Evolutionary conservation across 2,797 vertebrate species (phyloP), one percentile per base, ranked within the genome.

Genomic region (Gambelia wislizenii): DNA sequence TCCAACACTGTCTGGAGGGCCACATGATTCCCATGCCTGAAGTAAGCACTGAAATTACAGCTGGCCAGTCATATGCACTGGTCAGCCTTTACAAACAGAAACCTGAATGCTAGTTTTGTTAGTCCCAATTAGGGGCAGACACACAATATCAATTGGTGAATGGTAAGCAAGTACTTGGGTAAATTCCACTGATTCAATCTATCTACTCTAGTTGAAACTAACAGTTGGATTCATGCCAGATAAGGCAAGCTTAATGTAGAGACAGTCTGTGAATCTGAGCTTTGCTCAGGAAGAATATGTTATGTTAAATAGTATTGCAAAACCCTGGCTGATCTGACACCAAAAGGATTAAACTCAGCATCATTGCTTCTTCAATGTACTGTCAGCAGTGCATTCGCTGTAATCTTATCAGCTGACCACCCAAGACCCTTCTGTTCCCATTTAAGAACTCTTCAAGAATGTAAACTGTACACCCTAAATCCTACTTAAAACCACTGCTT

Each of bases 351-450:
- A 69, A 61, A 20, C 49, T 47, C 20, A 10, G 10, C 47, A 6
- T 47, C 47, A 64, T 36, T 49, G 36, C 30, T 89, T 75, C 69
- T 81, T 81, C 78, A 36, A 33, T 64, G 25, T 85, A 33, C 54
- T 22, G 47, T 13, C 44, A 25, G 27, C 36, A 33, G 8, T 25
- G 5, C 33, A 33, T 27, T 69, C 12, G 6, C 49, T 25, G 30
- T 18, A 84, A 64, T 49, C 56, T 89, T 90, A 79, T 75, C 22
- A 1, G 56, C 12, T 89, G 94, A 96, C 95, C 96, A 95, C 95
- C 78, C 88, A 86, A 54, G 25, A 30, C 33, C n/a, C 42, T 33
- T 39, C 67, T 64, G 10, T 75, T 75, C 76, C 44, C 44, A 81
- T 64, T 93, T 95, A 88, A 18, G 80, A 78, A 88, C 72, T 72